A percentile compares a stretch with the other conserved stretches of the same genome.
These are phyloP conservation scores for Potorous gilbertii DNA, from an alignment of 2,797 vertebrate genomes.

Conservation along the genomic window DNA sequence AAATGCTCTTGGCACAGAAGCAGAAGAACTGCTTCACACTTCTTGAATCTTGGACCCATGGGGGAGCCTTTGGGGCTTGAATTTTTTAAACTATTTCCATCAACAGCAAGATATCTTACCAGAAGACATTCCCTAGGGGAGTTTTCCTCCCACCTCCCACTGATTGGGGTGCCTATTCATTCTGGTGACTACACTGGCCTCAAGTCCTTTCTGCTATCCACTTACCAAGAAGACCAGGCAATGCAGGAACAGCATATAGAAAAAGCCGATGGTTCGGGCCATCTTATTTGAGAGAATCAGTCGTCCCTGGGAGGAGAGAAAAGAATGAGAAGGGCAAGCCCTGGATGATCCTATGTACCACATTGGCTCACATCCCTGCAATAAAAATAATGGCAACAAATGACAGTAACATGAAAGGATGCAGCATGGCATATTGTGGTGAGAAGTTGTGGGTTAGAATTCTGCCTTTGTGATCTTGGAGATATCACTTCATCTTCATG, in stretches of 20 bases:
- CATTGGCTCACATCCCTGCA: background rate
- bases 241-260: constrained; percentile 96
- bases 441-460: background rate
- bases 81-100: background rate
- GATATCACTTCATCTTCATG: background rate
- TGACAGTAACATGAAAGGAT: background rate
- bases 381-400: background rate
- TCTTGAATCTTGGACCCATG: background rate
- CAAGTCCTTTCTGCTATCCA: background rate
- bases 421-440: background rate
- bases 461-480: background rate
- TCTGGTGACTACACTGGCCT: background rate
- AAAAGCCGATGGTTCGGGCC: constrained; percentile 95
- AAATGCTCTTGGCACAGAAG: background rate
- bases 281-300: constrained; percentile 96
- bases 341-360: background rate
- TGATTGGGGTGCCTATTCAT: background rate
- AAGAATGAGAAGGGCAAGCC: background rate
- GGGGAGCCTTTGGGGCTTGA: background rate
- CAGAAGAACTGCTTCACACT: background rate
- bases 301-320: constrained; percentile 87
- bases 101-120: background rate
- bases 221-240: constrained; percentile 96
- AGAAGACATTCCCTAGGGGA: background rate
- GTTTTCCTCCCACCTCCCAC: fast-evolving